Conservation (phyloP, 1,140 invertebrate genomes). For the Sesamia nonagrioides region DNA sequence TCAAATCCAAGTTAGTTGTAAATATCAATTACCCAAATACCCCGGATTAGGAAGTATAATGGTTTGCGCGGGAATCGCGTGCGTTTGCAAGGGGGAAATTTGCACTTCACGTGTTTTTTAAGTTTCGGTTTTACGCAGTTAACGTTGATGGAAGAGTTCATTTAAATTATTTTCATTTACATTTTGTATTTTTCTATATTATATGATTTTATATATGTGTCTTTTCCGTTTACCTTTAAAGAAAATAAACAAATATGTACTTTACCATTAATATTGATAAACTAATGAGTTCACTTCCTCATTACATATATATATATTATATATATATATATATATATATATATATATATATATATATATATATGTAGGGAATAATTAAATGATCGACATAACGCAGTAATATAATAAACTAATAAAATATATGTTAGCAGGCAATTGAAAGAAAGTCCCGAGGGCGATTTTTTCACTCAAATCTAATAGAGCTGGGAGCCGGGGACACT, state of each 20-base stretch:
- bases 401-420: conserved; percentile 54
- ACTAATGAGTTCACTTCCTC: no score
- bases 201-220: no score
- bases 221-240: no score
- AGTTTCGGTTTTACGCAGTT: not conserved
- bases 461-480: conserved; percentile 73
- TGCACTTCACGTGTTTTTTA: conserved; percentile 8
- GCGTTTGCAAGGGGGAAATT: conserved; percentile 68
- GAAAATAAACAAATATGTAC: no score
- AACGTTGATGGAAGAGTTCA: no score
- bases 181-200: no score
- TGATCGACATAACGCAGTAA: conserved; percentile 24
- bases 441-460: conserved; percentile 71
- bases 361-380: no score
- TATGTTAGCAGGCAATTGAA: conserved; percentile 75
- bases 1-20: conserved; percentile 85
- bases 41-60: conserved; percentile 72
- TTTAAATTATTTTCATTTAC: no score
- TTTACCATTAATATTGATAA: no score
- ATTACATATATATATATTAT: no score
- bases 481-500: conserved; percentile 62
- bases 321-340: no score
- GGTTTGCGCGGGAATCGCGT: conserved; percentile 67
- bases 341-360: no score
- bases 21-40: conserved; percentile 86